Percentiles rank a stretch among this genome's conserved stretches.
Conservation (phyloP, 1,140 invertebrate species). For the Ephestia elutella region DNA sequence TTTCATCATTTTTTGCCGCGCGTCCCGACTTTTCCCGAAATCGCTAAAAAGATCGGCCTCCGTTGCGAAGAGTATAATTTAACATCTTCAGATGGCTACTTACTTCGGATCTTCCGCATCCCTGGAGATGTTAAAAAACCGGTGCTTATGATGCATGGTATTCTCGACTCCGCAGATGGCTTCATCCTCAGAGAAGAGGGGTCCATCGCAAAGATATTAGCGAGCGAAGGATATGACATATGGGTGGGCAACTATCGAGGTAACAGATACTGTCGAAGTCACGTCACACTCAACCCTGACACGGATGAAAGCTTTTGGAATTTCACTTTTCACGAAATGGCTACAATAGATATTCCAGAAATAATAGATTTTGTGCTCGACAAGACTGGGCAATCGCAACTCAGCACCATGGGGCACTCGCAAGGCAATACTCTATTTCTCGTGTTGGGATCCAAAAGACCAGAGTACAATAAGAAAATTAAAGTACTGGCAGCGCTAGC, state of each 20-base stretch:
- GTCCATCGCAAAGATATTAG: slow-evolving; percentile 75
- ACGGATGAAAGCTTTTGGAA: slow-evolving; percentile 69
- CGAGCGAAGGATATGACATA: slow-evolving; percentile 76
- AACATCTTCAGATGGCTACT: slow-evolving; percentile 17
- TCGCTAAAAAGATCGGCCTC: slow-evolving; percentile 8
- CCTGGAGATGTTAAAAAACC: slow-evolving; percentile 20
- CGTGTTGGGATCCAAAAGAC: slow-evolving; percentile 73
- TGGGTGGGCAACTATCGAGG: slow-evolving; percentile 82
- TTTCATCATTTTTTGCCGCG: not conserved
- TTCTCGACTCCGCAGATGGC: slow-evolving; percentile 77
- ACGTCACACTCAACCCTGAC: slow-evolving; percentile 54
- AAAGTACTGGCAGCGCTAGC: slow-evolving; percentile 60
- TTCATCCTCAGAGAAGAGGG: slow-evolving; percentile 76
- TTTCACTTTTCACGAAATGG: slow-evolving; percentile 76
- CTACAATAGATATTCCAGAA: slow-evolving; percentile 76
- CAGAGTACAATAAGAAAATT: slow-evolving; percentile 76
- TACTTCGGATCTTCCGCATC: slow-evolving; percentile 14
- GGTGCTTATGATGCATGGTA: slow-evolving; percentile 79
- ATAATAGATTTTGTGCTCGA: slow-evolving; percentile 76
- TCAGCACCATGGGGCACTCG: slow-evolving; percentile 59
- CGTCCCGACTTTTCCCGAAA: slow-evolving; percentile 5
- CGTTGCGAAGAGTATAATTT: slow-evolving; percentile 8
- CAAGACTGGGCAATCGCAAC: slow-evolving; percentile 50
- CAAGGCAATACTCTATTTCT: slow-evolving; percentile 75
- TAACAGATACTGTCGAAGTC: slow-evolving; percentile 77